phyloP scores from a whole-genome alignment of 1,140 invertebrate genomes.

The Saccostrea cuccullata region DNA sequence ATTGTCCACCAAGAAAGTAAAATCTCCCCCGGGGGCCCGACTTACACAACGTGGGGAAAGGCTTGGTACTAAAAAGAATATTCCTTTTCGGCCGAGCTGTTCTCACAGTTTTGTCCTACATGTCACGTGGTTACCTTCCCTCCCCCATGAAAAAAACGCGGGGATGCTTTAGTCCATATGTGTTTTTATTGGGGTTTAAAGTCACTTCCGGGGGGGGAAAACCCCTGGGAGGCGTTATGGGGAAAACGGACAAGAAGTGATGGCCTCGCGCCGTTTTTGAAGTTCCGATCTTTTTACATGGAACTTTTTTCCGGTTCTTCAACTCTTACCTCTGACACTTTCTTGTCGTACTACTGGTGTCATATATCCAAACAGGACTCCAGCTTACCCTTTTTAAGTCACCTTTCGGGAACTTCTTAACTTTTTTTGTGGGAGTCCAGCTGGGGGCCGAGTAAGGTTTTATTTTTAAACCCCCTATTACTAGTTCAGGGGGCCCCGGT shows the following conservation, averaged over 20 bases:
- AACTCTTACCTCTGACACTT: no score
- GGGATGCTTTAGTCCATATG: not conserved
- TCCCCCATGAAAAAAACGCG: not conserved
- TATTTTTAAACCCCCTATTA: not conserved
- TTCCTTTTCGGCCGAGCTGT: not conserved
- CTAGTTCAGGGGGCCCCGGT: not conserved
- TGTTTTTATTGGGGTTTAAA: not conserved
- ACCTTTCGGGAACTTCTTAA: no score
- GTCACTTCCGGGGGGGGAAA: not conserved
- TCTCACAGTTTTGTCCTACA: conserved; percentile 14
- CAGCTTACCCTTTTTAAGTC: no score
- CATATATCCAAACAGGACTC: no score
- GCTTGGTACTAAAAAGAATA: conserved; percentile 14
- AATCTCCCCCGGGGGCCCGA: not conserved
- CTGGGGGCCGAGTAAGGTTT: not conserved
- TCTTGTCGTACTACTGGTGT: no score
- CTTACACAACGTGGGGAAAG: not conserved
- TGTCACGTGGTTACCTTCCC: not conserved
- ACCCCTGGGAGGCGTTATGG: no score
- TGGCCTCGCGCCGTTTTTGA: no score
- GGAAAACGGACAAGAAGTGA: no score
- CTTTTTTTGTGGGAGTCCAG: no score
- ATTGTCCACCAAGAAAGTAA: conserved; percentile 9
- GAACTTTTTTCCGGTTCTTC: no score
- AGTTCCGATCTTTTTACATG: no score